Conservation (phyloP, 1,140 invertebrate genomes). For the Drosophila obscura region DNA sequence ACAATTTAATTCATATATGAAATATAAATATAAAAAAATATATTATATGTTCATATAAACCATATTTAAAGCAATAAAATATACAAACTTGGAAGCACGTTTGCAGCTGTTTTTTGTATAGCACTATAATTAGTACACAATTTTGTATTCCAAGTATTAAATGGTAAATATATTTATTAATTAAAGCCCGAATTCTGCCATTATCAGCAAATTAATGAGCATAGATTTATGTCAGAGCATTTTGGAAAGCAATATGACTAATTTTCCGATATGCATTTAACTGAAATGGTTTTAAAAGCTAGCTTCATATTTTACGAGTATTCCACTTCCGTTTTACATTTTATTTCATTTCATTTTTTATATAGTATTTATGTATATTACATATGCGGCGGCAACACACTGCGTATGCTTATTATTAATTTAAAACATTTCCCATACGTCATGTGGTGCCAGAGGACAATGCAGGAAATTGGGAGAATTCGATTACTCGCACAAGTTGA, state of each 20-base stretch:
- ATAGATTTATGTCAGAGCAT: background rate
- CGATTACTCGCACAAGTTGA: conserved; percentile 44
- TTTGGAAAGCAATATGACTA: conserved; percentile 1
- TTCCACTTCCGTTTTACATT: no score
- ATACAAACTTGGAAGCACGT: no score
- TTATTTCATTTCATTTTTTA: background rate
- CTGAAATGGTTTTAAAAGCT: no score
- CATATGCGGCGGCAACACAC: background rate
- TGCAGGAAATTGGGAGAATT: conserved; percentile 45
- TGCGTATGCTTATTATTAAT: conserved; percentile 69
- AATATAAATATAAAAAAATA: no score
- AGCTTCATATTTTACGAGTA: no score
- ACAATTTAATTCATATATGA: no score
- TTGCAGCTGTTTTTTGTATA: no score
- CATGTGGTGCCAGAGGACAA: conserved; percentile 30
- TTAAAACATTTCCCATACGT: conserved; percentile 57
- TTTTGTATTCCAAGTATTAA: background rate
- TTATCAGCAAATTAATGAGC: conserved; percentile 1
- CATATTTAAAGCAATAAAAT: no score
- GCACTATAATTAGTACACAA: background rate
- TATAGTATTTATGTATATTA: conserved; percentile 3
- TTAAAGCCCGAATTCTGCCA: background rate
- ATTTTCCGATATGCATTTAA: background rate
- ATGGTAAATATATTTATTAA: no score
- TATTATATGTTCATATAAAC: no score